These are phyloP conservation scores for Symphodus melops DNA, from an alignment of 2,113 vertebrate species.

Conservation along the genomic window DNA sequence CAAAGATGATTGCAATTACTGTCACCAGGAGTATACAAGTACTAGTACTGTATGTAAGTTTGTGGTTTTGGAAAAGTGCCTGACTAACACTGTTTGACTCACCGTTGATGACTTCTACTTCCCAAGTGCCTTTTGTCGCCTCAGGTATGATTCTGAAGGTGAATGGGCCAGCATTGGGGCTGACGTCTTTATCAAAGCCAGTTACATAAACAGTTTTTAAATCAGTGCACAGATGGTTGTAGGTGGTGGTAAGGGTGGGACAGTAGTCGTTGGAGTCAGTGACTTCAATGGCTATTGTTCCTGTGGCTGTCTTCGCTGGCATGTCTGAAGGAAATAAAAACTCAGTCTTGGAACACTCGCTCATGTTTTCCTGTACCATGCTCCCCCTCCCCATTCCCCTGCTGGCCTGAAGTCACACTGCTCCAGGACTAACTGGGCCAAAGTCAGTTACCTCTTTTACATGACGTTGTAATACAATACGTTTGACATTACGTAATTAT, in stretches of 20 bases:
- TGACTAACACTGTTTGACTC: conserved; percentile 42
- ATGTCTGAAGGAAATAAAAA: conserved; percentile 76
- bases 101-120: conserved; percentile 85
- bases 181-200: conserved; percentile 63
- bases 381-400: too few relatives aligned
- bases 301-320: conserved; percentile 87
- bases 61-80: too few relatives aligned
- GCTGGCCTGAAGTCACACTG: too few relatives aligned
- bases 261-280: conserved; percentile 86
- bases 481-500: too few relatives aligned
- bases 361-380: too few relatives aligned
- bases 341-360: background rate
- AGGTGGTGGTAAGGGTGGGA: conserved; percentile 81
- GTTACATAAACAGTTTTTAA: conserved; percentile 80
- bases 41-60: too few relatives aligned
- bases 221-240: conserved; percentile 79
- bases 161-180: conserved; percentile 85
- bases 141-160: conserved; percentile 84
- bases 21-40: too few relatives aligned
- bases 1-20: too few relatives aligned
- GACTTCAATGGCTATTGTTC: conserved; percentile 87
- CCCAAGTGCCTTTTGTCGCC: conserved; percentile 79
- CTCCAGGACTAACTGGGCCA: too few relatives aligned
- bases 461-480: too few relatives aligned
- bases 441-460: too few relatives aligned